Conservation (phyloP, 2,113 vertebrate species). For the Cichladusa arquata region DNA sequence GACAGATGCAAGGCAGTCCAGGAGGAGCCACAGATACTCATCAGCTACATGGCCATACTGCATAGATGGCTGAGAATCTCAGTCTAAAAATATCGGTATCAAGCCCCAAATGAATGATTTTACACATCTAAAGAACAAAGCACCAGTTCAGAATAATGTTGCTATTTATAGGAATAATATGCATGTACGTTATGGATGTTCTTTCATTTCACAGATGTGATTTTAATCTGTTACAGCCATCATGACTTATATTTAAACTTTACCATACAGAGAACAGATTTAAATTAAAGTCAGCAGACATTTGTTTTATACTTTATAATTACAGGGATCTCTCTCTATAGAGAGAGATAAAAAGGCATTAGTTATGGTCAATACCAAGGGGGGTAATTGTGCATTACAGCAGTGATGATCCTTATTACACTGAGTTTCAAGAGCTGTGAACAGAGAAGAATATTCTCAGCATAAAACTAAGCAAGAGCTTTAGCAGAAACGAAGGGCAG, state of each 20-base stretch:
- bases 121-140: neutral
- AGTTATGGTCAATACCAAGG: neutral
- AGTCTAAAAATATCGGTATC: neutral
- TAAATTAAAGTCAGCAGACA: neutral
- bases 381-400: neutral
- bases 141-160: neutral
- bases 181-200: neutral
- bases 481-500: neutral
- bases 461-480: rapidly evolving
- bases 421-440: neutral
- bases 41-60: neutral
- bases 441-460: neutral
- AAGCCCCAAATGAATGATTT: neutral
- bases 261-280: neutral
- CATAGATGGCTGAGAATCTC: neutral
- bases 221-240: neutral
- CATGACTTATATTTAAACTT: neutral
- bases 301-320: neutral
- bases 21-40: neutral
- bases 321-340: neutral
- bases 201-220: neutral
- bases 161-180: neutral
- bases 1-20: neutral
- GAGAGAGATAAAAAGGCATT: neutral
- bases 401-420: neutral